These are phyloP conservation scores for Setipinna tenuifilis DNA, from an alignment of 2,797 vertebrate genomes.

Conservation along the genomic window DNA sequence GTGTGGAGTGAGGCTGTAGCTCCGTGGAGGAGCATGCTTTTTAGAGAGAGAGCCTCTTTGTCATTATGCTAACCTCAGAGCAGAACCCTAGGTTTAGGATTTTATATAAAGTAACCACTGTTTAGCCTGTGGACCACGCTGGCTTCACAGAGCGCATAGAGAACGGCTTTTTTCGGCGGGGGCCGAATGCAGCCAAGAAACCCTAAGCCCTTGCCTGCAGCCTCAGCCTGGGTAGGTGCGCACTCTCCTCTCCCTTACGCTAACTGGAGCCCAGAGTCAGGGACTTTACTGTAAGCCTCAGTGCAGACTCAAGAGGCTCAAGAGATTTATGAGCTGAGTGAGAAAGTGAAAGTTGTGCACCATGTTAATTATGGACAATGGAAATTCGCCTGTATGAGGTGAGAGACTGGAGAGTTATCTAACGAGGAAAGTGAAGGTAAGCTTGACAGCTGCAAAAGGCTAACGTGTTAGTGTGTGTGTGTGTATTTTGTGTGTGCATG, in stretches of 20 bases:
- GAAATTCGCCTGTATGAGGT: neutral
- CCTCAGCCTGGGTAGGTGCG: conserved; percentile 33
- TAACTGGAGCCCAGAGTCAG: conserved; percentile 19
- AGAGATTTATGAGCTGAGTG: neutral
- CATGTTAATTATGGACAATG: neutral
- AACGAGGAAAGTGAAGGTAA: neutral
- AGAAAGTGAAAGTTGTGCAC: neutral
- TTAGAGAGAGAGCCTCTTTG: conserved; percentile 67
- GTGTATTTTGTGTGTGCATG: neutral
- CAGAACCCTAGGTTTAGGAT: conserved; percentile 69
- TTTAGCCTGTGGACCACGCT: conserved; percentile 71
- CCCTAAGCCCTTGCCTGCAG: conserved; percentile 20
- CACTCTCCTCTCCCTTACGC: conserved; percentile 32
- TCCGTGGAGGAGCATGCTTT: conserved; percentile 64
- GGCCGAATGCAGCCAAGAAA: conserved; percentile 9
- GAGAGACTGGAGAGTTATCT: neutral
- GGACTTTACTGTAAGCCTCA: neutral
- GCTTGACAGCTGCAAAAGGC: neutral
- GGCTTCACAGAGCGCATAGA: conserved; percentile 53
- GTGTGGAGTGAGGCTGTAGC: conserved; percentile 65
- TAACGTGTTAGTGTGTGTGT: neutral
- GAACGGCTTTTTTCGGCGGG: conserved; percentile 17
- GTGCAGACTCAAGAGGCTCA: neutral
- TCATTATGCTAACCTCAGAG: conserved; percentile 75
- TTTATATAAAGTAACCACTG: conserved; percentile 81